Evolutionary conservation across 2,797 vertebrate genomes (phyloP).

Genomic region (Scarus forsteni): DNA sequence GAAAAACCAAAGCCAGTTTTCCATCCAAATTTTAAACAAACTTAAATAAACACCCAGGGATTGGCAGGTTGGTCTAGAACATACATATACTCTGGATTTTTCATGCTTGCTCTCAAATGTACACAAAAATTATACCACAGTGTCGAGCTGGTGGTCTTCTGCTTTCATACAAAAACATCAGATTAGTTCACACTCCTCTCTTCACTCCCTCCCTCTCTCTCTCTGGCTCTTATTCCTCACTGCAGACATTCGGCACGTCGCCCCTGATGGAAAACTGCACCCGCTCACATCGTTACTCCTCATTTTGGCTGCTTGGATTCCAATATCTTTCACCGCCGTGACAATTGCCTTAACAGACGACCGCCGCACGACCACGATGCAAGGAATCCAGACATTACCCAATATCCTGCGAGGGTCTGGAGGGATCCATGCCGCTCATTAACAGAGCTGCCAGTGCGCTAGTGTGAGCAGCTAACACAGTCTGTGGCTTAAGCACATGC

Average conservation of each 20-base stretch:
- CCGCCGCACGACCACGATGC: slow-evolving; percentile 49
- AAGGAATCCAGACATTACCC: slow-evolving; percentile 81
- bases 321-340: slow-evolving; percentile 57
- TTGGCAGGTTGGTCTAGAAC: too few species aligned
- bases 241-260: slow-evolving; percentile 44
- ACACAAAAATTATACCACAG: slow-evolving; percentile 1
- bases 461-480: slow-evolving; percentile 14
- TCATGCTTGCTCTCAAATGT: background rate
- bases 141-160: background rate
- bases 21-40: too few species aligned
- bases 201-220: slow-evolving; percentile 3
- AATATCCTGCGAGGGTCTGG: slow-evolving; percentile 64
- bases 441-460: slow-evolving; percentile 41
- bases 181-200: slow-evolving; percentile 15
- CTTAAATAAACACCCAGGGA: too few species aligned
- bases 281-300: slow-evolving; percentile 54
- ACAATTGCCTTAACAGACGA: slow-evolving; percentile 72
- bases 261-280: slow-evolving; percentile 69
- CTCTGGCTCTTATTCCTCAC: slow-evolving; percentile 51
- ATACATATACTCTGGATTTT: too few species aligned
- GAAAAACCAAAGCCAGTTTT: too few species aligned
- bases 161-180: slow-evolving; percentile 7
- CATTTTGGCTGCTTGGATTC: slow-evolving; percentile 49
- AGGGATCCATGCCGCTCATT: slow-evolving; percentile 42
- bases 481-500: slow-evolving; percentile 33